Percentiles rank a stretch among this genome's conserved stretches.
phyloP scores from a whole-genome alignment of 2,113 vertebrate genomes.

The Tamias sibiricus region DNA sequence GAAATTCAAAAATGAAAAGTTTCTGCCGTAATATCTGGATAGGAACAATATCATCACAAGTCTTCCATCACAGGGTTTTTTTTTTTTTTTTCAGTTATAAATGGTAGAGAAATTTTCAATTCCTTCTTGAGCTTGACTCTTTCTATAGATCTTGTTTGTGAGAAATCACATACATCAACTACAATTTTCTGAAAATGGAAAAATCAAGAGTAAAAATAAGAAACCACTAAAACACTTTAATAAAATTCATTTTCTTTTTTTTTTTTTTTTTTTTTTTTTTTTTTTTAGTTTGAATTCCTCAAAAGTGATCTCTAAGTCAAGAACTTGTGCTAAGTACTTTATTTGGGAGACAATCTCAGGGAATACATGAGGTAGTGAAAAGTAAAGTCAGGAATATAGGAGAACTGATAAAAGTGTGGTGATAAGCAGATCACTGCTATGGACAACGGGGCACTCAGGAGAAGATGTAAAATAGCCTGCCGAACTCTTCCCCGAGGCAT shows the following conservation, averaged over 20 bases:
- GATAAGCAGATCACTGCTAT: background rate
- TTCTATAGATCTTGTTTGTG: background rate
- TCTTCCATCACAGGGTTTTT: background rate
- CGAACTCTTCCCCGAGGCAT: background rate
- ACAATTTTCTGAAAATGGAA: background rate
- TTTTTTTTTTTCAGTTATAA: background rate
- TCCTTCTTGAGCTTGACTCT: background rate
- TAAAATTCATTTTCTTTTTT: too few species aligned
- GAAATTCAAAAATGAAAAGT: conserved; percentile 9
- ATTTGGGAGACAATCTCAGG: background rate
- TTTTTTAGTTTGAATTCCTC: too few species aligned
- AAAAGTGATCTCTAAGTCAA: too few species aligned
- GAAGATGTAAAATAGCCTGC: accelerated
- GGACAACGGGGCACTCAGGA: background rate
- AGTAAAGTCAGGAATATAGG: background rate
- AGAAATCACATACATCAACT: background rate
- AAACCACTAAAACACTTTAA: background rate
- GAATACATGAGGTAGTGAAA: background rate
- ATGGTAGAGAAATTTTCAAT: background rate
- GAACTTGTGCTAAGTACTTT: background rate
- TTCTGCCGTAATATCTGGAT: background rate
- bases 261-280: too few species aligned
- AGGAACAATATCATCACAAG: background rate
- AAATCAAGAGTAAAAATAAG: background rate
- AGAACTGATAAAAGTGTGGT: background rate